A percentile compares a stretch with the other conserved stretches of the same genome.
These are phyloP conservation scores for Chelidonichthys spinosus DNA, from an alignment of 2,797 vertebrate species.

Conservation along the genomic window DNA sequence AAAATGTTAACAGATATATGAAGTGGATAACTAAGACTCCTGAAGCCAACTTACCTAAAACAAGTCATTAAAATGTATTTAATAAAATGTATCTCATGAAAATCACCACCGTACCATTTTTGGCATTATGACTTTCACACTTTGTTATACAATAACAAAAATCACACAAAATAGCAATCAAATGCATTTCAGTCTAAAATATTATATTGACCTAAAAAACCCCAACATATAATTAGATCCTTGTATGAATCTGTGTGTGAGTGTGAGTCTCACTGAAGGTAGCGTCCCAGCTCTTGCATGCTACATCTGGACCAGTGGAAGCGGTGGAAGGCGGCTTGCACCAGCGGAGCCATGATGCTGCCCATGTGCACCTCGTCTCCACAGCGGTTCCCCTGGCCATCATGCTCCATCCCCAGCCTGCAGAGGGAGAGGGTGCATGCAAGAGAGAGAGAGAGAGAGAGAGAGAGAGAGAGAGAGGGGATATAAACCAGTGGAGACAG, in stretches of 20 bases:
- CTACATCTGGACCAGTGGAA: constrained; percentile 99
- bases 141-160: background rate
- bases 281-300: constrained; percentile 95
- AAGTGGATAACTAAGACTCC: background rate
- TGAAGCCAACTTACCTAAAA: background rate
- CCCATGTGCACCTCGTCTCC: constrained; percentile 97
- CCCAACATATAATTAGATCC: constrained; percentile 22
- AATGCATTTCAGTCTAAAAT: constrained; percentile 3
- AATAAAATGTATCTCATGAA: background rate
- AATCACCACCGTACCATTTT: background rate
- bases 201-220: constrained; percentile 17
- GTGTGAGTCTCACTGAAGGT: constrained; percentile 90
- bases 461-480: background rate
- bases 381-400: constrained; percentile 97
- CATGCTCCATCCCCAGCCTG: constrained; percentile 98
- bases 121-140: background rate
- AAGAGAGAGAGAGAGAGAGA: background rate
- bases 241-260: background rate
- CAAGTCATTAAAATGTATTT: background rate
- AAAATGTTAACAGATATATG: too few relatives aligned
- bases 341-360: constrained; percentile 98
- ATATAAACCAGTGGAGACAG: constrained; percentile 46
- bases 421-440: background rate
- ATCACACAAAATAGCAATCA: constrained; percentile 11
- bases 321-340: constrained; percentile 97